Conservation (phyloP, 2,797 vertebrate species). For the Microcaecilia unicolor region DNA sequence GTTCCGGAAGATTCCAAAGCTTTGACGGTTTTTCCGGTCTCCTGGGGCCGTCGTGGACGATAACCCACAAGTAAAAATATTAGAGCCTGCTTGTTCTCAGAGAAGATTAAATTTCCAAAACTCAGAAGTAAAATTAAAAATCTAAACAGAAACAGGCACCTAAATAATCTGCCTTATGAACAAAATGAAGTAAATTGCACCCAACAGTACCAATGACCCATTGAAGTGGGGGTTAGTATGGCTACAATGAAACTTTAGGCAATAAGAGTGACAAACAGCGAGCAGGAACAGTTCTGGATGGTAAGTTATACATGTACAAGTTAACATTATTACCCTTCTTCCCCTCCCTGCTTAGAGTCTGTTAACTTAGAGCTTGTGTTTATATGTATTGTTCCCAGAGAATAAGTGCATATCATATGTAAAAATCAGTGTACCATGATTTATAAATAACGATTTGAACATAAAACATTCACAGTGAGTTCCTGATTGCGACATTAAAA, state of each 20-base stretch:
- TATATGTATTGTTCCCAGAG: slow-evolving; percentile 23
- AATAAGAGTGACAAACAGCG: slow-evolving; percentile 1
- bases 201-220: neutral
- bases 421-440: slow-evolving; percentile 7
- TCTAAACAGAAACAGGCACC: no score
- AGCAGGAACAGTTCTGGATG: neutral
- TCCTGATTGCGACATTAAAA: slow-evolving; percentile 13
- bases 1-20: no score
- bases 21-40: no score
- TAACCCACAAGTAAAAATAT: no score
- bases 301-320: slow-evolving; percentile 12
- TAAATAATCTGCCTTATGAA: neutral
- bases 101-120: no score
- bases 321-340: slow-evolving; percentile 8
- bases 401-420: neutral
- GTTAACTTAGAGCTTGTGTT: slow-evolving; percentile 2
- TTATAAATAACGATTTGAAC: slow-evolving; percentile 2
- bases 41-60: no score
- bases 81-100: no score
- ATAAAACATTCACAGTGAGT: slow-evolving; percentile 21
- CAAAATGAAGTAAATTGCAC: slow-evolving; percentile 2
- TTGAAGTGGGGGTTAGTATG: slow-evolving; percentile 5
- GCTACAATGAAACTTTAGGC: slow-evolving; percentile 8
- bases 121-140: no score
- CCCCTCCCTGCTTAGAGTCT: slow-evolving; percentile 19